Evolutionary conservation across 2,113 vertebrate genomes (phyloP), one percentile per base, ranked within the genome.

Genomic region (Megaceryle maxima): DNA sequence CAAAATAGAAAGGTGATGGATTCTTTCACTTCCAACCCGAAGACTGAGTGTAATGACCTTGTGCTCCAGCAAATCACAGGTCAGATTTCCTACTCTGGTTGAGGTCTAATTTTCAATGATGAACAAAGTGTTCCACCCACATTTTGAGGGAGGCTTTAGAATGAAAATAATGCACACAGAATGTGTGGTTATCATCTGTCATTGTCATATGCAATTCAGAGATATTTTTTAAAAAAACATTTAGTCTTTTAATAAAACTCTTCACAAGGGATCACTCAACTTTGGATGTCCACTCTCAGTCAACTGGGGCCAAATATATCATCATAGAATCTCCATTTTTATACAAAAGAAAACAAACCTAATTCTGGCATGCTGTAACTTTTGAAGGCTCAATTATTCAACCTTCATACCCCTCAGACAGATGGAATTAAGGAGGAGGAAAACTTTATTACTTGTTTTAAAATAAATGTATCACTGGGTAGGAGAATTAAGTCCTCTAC

Each of bases 371-470:
- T 16, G 21, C 48, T 86, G 57, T 53, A 80, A 90, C 44, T 94
- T 90, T 59, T 83, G n/a, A 81, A 94, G 55, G 20, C 59, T 93
- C 86, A 51, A 0, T 92, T 90, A 83, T 67, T 77, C 83, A 95
- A 88, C 92, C 76, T 93, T 92, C 92, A 63, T 88, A 95, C 68
- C 79, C 88, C 64, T 96, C 91, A 95, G 59, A 88, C 94, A 97
- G 95, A 96, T 97, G 92, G 95, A 88, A 94, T 74, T 94, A 68
- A 62, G 95, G 79, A 95, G 95, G 92, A 95, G 85, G 88, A 92
- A 48, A 93, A 67, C 50, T 92, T 83, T 90, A 63, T 81, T 74
- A 62, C 67, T 96, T 88, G 83, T 83, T 97, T 93, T 97, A 95
- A 97, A 95, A 95, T 96, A 93, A 95, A 80, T 67, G 17, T 93